Conservation (phyloP, 2,797 vertebrate genomes). For the Vultur gryphus region DNA sequence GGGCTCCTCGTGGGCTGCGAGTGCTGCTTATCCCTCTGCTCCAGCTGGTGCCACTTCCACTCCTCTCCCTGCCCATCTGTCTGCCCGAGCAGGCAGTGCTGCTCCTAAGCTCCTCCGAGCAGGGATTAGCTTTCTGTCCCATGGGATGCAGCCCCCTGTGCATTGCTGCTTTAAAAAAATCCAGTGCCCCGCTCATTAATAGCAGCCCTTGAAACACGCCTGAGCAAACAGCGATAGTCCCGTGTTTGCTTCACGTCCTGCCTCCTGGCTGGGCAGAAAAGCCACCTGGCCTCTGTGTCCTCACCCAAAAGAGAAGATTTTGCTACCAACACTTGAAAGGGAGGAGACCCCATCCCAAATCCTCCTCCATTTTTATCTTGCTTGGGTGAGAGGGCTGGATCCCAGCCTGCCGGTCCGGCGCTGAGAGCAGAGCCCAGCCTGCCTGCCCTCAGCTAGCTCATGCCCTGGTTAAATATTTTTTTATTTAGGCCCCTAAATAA, state of each 20-base stretch:
- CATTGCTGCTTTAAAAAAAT: neutral
- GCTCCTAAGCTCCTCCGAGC: neutral
- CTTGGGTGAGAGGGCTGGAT: neutral
- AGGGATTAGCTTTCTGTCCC: neutral
- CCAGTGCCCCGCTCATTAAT: neutral
- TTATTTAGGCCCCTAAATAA: no score
- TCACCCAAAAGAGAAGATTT: fast-evolving
- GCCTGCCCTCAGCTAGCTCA: neutral
- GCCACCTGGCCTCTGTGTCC: neutral
- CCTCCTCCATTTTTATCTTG: neutral
- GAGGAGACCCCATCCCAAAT: neutral
- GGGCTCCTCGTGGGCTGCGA: neutral
- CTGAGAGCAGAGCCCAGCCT: neutral
- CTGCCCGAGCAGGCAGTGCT: neutral
- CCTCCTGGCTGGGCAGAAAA: neutral
- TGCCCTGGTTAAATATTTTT: no score
- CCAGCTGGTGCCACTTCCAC: neutral
- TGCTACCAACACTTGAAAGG: neutral
- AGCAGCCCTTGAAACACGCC: neutral
- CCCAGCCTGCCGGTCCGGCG: neutral
- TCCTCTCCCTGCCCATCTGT: conserved; percentile 30
- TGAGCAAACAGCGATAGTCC: neutral
- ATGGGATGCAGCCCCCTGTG: neutral
- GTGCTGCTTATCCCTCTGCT: neutral
- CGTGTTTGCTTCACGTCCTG: fast-evolving